Evolutionary conservation across 1,140 invertebrate species (phyloP).

Genomic region (Leguminivora glycinivorella): DNA sequence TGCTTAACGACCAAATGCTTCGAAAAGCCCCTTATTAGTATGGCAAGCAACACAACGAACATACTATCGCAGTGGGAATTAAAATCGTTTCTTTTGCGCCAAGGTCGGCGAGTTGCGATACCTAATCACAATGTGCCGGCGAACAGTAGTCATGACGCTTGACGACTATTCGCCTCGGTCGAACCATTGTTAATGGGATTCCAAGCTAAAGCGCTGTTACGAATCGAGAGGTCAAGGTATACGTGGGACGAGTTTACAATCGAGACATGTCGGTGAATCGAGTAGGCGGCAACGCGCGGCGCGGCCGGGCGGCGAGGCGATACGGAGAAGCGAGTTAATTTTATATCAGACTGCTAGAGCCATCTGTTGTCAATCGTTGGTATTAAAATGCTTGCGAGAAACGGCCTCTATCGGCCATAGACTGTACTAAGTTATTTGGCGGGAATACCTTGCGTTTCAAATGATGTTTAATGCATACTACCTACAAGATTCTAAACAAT

Average conservation of each 20-base stretch:
- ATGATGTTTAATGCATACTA: no score
- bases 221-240: background rate
- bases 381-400: slow-evolving; percentile 28
- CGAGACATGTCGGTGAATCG: background rate
- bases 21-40: slow-evolving; percentile 59
- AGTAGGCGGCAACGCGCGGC: background rate
- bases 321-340: slow-evolving; percentile 51
- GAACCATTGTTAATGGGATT: background rate
- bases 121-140: slow-evolving; percentile 54
- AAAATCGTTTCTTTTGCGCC: slow-evolving; percentile 68
- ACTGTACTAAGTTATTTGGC: background rate
- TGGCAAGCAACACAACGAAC: slow-evolving; percentile 44
- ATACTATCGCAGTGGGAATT: slow-evolving; percentile 51
- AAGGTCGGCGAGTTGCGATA: slow-evolving; percentile 71
- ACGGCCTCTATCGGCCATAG: background rate
- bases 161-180: background rate
- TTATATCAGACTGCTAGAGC: slow-evolving; percentile 44
- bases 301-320: slow-evolving; percentile 28
- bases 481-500: no score
- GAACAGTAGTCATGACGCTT: slow-evolving; percentile 20
- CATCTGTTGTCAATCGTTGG: slow-evolving; percentile 43
- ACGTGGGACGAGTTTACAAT: background rate
- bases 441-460: background rate
- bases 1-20: background rate
- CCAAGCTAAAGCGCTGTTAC: background rate